phyloP scores from a whole-genome alignment of 2,888 invertebrate genomes.

The Nesidiocoris tenuis region DNA sequence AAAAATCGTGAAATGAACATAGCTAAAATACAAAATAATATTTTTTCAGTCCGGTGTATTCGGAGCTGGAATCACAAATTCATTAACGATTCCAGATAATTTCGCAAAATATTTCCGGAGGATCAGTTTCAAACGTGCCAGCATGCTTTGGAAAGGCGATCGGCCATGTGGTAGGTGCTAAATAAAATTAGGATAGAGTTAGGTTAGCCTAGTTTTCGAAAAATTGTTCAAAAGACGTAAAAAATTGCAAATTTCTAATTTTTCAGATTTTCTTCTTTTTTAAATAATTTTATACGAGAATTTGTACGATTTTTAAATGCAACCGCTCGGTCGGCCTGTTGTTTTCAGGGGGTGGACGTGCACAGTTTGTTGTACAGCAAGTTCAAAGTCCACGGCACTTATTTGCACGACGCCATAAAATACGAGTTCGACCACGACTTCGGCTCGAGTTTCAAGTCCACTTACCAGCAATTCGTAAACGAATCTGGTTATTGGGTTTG shows the following conservation, averaged over 20 bases:
- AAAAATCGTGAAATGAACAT: too few species aligned
- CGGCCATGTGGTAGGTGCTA: background rate
- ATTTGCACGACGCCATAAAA: slow-evolving; percentile 30
- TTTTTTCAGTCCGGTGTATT: too few species aligned
- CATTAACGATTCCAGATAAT: slow-evolving; percentile 14
- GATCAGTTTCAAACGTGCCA: slow-evolving; percentile 10
- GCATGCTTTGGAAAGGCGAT: slow-evolving; percentile 29
- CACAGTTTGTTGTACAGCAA: slow-evolving; percentile 23
- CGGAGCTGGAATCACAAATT: too few species aligned
- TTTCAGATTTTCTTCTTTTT: too few species aligned
- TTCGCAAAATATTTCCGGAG: slow-evolving; percentile 17
- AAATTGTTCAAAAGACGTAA: too few species aligned
- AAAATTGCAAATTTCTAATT: too few species aligned
- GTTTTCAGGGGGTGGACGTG: slow-evolving; percentile 19
- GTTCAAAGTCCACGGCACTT: slow-evolving; percentile 29
- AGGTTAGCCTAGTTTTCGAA: too few species aligned
- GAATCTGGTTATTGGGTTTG: slow-evolving; percentile 16
- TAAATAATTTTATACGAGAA: too few species aligned
- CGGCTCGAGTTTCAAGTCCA: background rate
- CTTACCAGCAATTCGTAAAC: slow-evolving; percentile 21
- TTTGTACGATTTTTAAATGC: too few species aligned
- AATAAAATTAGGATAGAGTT: background rate
- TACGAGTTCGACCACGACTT: slow-evolving; percentile 30
- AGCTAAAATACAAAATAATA: too few species aligned
- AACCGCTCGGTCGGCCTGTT: too few species aligned